Percentiles rank a stretch among this genome's conserved stretches.
phyloP scores from a whole-genome alignment of 2,888 invertebrate species.

The Hirtodrosophila alboralis region DNA sequence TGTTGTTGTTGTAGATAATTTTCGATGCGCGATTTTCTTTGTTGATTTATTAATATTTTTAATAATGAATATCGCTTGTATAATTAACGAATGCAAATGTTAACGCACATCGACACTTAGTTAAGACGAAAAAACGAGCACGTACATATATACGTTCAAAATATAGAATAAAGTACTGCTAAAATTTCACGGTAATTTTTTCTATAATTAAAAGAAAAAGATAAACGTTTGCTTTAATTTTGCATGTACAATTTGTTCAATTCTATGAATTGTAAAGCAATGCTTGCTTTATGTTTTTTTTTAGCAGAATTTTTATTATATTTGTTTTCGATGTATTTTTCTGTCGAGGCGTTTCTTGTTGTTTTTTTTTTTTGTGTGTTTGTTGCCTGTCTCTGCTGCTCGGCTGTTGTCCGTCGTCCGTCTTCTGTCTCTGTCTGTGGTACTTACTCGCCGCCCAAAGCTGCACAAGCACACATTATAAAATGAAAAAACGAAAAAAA shows the following conservation, averaged over 20 bases:
- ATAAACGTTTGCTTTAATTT: constrained; percentile 66
- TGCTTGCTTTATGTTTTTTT: constrained; percentile 52
- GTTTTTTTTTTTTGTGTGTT: constrained; percentile 50
- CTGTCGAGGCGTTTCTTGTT: constrained; percentile 66
- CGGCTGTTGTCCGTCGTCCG: constrained; percentile 26
- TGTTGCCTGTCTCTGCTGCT: constrained; percentile 32
- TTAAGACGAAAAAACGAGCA: constrained; percentile 56
- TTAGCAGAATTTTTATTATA: constrained; percentile 17
- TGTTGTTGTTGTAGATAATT: background rate
- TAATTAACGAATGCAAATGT: constrained; percentile 48
- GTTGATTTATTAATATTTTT: constrained; percentile 30
- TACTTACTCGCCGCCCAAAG: constrained; percentile 61
- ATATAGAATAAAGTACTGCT: constrained; percentile 68
- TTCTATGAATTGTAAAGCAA: constrained; percentile 47
- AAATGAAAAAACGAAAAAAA: constrained; percentile 70
- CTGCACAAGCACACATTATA: constrained; percentile 64
- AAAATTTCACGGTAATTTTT: constrained; percentile 76
- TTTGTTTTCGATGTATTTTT: constrained; percentile 8
- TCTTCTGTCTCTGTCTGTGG: constrained; percentile 32
- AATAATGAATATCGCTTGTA: constrained; percentile 21
- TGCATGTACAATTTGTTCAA: constrained; percentile 62
- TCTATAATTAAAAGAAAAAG: constrained; percentile 69
- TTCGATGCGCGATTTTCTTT: constrained; percentile 17
- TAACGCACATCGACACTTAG: constrained; percentile 57
- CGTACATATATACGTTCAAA: constrained; percentile 59